These are phyloP conservation scores for Pseudomyrmex concolor DNA, from an alignment of 1,140 invertebrate genomes.

Conservation along the genomic window DNA sequence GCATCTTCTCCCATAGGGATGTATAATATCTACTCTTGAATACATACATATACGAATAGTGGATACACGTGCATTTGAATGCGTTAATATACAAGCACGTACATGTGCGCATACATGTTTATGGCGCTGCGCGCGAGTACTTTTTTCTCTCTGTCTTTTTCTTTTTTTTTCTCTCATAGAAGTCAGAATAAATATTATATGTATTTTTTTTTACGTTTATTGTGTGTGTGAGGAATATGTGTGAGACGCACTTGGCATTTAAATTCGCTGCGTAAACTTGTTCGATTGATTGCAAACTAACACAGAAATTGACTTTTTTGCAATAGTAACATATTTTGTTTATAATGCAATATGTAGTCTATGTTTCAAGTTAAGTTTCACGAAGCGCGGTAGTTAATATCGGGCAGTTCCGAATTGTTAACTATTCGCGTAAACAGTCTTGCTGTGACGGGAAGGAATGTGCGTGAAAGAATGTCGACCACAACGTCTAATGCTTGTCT, in stretches of 20 bases:
- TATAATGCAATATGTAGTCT: too few relatives aligned
- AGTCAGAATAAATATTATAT: slow-evolving; percentile 37
- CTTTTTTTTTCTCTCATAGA: slow-evolving; percentile 16
- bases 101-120: slow-evolving; percentile 37
- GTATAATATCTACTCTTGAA: slow-evolving; percentile 79
- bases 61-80: slow-evolving; percentile 70
- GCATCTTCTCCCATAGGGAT: slow-evolving; percentile 81
- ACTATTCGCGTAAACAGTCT: background rate
- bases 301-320: background rate
- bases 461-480: slow-evolving; percentile 30
- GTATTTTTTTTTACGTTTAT: slow-evolving; percentile 31
- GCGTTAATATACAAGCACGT: slow-evolving; percentile 75
- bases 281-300: background rate
- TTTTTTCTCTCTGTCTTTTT: background rate
- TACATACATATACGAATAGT: slow-evolving; percentile 63
- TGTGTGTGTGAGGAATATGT: background rate
- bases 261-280: slow-evolving; percentile 6
- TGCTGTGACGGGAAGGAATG: slow-evolving; percentile 3
- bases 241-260: slow-evolving; percentile 32
- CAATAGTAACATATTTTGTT: too few relatives aligned
- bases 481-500: slow-evolving; percentile 58
- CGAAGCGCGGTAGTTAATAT: background rate
- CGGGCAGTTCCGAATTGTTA: background rate
- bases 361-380: too few relatives aligned
- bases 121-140: slow-evolving; percentile 11